Conservation (phyloP, 2,797 vertebrate genomes). For the Chiloscyllium punctatum region DNA sequence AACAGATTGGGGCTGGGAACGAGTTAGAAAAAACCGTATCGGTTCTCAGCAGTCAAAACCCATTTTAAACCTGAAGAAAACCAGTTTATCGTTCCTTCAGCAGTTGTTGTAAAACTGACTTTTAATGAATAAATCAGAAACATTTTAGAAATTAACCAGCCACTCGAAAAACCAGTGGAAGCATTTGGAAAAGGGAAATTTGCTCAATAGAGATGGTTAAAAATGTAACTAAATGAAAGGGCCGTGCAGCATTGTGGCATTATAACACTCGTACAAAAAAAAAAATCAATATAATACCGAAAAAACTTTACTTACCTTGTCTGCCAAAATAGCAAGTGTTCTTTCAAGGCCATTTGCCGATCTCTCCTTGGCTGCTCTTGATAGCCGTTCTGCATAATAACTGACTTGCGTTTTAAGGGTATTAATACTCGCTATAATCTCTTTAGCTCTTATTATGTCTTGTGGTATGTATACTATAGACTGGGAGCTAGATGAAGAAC, state of each 20-base stretch:
- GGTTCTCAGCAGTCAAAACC: too few species aligned
- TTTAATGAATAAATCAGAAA: too few species aligned
- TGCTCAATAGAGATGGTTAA: background rate
- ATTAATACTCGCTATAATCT: constrained; percentile 94
- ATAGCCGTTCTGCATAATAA: constrained; percentile 94
- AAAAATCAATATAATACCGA: background rate
- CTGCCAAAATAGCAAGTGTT: constrained; percentile 84
- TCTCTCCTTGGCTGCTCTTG: constrained; percentile 85
- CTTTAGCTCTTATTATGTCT: constrained; percentile 87
- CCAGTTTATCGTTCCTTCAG: too few species aligned
- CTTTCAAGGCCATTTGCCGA: constrained; percentile 88
- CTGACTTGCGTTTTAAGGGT: constrained; percentile 96
- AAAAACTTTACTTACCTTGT: constrained; percentile 70
- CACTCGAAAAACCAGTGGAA: too few species aligned
- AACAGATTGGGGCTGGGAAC: too few species aligned
- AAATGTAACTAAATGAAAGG: background rate
- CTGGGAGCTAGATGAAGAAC: constrained; percentile 78
- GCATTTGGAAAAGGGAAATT: background rate
- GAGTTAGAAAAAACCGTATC: too few species aligned
- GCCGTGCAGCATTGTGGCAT: background rate
- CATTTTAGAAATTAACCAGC: too few species aligned
- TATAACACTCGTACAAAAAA: background rate
- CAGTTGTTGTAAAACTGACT: too few species aligned
- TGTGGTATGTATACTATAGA: constrained; percentile 90
- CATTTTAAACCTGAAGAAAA: too few species aligned